These are phyloP conservation scores for Heliconius ismenius DNA, from an alignment of 2,888 invertebrate genomes.

Conservation along the genomic window DNA sequence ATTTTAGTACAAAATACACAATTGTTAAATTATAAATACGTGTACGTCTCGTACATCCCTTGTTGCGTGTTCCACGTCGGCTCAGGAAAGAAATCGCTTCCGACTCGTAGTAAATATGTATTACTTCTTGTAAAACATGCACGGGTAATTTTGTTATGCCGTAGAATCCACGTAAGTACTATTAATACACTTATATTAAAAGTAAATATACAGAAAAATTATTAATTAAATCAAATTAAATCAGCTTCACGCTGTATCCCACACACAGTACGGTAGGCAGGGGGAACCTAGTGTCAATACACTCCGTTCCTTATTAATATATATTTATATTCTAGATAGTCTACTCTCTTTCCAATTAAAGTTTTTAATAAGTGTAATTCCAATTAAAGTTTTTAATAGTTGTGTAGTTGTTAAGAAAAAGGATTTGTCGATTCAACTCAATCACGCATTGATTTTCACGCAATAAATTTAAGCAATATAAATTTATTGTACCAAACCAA, in stretches of 20 bases:
- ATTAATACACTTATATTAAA: neutral
- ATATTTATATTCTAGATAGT: too few species aligned
- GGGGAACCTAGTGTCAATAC: neutral
- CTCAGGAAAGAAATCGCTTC: slow-evolving; percentile 53
- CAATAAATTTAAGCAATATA: too few species aligned
- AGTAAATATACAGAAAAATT: neutral
- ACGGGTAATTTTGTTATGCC: slow-evolving; percentile 27
- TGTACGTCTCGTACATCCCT: slow-evolving; percentile 23
- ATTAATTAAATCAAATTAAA: too few species aligned
- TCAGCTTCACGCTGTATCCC: too few species aligned
- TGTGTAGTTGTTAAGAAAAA: too few species aligned
- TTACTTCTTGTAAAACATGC: slow-evolving; percentile 36
- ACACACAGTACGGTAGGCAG: neutral
- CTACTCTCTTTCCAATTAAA: too few species aligned
- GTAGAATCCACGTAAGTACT: slow-evolving; percentile 3
- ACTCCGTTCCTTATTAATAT: too few species aligned
- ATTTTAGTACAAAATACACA: neutral
- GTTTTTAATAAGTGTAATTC: too few species aligned
- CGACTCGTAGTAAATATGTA: slow-evolving; percentile 34
- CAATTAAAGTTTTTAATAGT: too few species aligned
- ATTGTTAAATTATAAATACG: neutral
- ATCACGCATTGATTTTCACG: too few species aligned
- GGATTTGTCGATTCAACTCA: too few species aligned
- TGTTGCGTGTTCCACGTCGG: slow-evolving; percentile 44
- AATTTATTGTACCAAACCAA: too few species aligned